These are phyloP conservation scores for Seriola rivoliana DNA, from an alignment of 2,113 vertebrate species.

Conservation along the genomic window DNA sequence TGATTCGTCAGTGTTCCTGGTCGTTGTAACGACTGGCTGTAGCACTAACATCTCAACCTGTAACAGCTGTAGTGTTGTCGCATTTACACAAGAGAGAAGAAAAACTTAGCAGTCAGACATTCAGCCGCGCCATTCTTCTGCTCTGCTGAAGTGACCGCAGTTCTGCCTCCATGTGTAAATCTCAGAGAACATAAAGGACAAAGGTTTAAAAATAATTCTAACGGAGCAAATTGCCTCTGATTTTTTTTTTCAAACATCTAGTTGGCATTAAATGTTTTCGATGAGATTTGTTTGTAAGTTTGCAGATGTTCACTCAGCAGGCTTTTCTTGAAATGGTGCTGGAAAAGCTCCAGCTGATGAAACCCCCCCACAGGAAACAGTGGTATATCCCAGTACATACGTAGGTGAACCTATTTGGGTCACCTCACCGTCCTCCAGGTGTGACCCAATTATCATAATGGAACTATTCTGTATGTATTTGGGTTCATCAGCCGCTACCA, in stretches of 20 bases:
- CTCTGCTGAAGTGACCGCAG: too few relatives aligned
- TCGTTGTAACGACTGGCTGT: too few relatives aligned
- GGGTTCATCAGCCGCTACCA: neutral
- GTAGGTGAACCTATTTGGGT: neutral
- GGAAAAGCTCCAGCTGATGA: neutral
- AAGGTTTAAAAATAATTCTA: too few relatives aligned
- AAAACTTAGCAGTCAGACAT: too few relatives aligned
- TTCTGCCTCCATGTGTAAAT: too few relatives aligned
- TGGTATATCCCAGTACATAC: neutral
- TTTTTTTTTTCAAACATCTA: neutral
- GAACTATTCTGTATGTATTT: constrained; percentile 15
- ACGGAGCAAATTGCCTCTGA: too few relatives aligned
- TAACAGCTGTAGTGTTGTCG: too few relatives aligned
- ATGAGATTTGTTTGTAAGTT: neutral
- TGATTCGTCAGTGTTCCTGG: too few relatives aligned
- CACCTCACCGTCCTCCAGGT: neutral
- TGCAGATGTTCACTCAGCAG: neutral
- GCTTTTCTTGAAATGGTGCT: neutral
- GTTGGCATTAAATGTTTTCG: neutral
- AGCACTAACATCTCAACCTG: too few relatives aligned
- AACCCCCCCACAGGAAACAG: neutral
- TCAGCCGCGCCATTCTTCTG: too few relatives aligned
- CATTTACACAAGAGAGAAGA: too few relatives aligned
- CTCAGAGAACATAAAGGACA: too few relatives aligned
- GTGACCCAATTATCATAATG: constrained; percentile 21